Percentiles rank a stretch among this genome's conserved stretches.
phyloP scores from a whole-genome alignment of 2,113 vertebrate genomes.

The Merops nubicus region DNA sequence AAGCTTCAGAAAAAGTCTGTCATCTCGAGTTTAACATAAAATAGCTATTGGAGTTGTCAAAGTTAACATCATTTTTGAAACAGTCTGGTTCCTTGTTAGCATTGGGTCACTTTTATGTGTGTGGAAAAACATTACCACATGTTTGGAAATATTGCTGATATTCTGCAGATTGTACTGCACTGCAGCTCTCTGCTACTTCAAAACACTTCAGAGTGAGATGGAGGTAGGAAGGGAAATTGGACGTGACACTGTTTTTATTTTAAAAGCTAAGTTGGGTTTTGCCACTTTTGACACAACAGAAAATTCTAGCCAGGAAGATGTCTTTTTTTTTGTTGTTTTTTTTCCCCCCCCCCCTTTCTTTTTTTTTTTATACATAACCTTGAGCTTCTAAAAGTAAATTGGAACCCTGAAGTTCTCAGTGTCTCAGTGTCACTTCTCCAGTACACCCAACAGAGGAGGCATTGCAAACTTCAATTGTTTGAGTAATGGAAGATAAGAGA shows the following conservation, averaged over 20 bases:
- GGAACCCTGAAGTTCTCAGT: not conserved
- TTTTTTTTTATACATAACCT: not conserved
- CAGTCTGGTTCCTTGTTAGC: slow-evolving; percentile 75
- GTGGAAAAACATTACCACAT: slow-evolving; percentile 89
- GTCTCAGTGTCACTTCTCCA: not conserved
- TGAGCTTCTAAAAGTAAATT: not conserved
- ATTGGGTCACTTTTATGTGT: slow-evolving; percentile 82
- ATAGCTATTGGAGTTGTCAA: slow-evolving; percentile 78
- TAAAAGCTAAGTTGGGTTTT: slow-evolving; percentile 81
- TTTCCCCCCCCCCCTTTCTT: not conserved
- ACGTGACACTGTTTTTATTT: slow-evolving; percentile 87
- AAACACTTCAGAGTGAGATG: slow-evolving; percentile 81
- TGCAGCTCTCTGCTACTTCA: slow-evolving; percentile 77
- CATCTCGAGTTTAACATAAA: slow-evolving; percentile 77
- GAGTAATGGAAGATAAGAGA: not conserved
- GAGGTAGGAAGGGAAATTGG: slow-evolving; percentile 83
- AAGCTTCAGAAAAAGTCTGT: slow-evolving; percentile 66
- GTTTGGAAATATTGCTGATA: slow-evolving; percentile 85
- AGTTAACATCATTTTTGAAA: slow-evolving; percentile 78
- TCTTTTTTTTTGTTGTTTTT: not conserved
- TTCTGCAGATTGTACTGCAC: slow-evolving; percentile 80
- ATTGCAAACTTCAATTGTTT: not conserved
- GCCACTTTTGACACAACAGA: slow-evolving; percentile 55
- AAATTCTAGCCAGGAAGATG: slow-evolving; percentile 8
- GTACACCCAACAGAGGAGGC: not conserved